Conservation (phyloP, 37 sponge, comb jelly and placozoan genomes). For the Agelas oroides region DNA sequence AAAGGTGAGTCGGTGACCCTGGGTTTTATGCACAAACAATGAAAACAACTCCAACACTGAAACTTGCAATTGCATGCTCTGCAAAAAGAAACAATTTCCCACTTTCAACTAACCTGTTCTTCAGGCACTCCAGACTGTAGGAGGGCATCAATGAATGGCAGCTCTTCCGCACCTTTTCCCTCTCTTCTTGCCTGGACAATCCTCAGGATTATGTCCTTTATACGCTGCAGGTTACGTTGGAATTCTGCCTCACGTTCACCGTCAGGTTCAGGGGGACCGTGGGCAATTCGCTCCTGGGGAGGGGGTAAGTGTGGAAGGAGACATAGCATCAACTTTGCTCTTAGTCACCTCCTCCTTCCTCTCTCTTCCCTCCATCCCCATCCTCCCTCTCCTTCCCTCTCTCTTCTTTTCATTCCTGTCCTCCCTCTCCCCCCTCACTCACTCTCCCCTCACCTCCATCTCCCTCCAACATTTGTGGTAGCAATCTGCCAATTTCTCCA, state of each 20-base stretch:
- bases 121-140: constrained; percentile 55
- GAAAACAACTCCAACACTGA: too few relatives aligned
- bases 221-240: constrained; percentile 22
- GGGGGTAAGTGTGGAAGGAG: background rate
- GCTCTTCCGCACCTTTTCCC: constrained; percentile 13
- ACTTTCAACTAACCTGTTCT: constrained; percentile 50
- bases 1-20: too few relatives aligned
- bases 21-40: too few relatives aligned
- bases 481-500: constrained; percentile 43
- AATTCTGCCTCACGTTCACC: constrained; percentile 73
- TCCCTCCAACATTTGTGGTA: constrained; percentile 69
- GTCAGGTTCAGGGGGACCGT: constrained; percentile 47
- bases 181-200: constrained; percentile 29
- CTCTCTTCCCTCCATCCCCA: background rate
- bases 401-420: background rate
- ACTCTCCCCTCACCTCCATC: constrained; percentile 27
- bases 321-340: background rate
- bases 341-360: background rate
- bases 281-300: constrained; percentile 13
- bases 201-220: constrained; percentile 27
- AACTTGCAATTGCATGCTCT: too few relatives aligned
- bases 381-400: constrained; percentile 8
- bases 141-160: constrained; percentile 74
- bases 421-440: background rate
- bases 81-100: background rate